These are phyloP conservation scores for Ploceus nigricollis DNA, from an alignment of 2,113 vertebrate species.

Conservation along the genomic window DNA sequence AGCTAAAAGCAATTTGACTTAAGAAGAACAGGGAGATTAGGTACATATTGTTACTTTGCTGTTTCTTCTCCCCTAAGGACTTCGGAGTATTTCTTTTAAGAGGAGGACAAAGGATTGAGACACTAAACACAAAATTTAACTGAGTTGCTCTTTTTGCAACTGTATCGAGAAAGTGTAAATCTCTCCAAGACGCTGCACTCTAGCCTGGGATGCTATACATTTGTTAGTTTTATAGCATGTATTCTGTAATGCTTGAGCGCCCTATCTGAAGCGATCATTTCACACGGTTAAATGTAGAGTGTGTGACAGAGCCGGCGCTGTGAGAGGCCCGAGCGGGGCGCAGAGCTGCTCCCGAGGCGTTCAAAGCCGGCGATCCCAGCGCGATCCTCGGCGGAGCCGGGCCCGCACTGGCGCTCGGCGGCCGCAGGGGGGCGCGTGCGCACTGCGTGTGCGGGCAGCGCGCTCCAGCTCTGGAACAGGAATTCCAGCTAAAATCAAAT, in stretches of 20 bases:
- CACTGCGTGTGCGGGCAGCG: background rate
- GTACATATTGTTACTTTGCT: background rate
- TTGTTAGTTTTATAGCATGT: background rate
- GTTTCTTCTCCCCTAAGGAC: background rate
- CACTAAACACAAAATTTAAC: background rate
- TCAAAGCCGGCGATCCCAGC: rapidly evolving
- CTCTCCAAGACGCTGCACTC: rapidly evolving
- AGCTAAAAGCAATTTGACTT: background rate
- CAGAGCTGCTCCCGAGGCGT: rapidly evolving
- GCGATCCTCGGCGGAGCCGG: rapidly evolving
- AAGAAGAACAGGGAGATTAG: background rate
- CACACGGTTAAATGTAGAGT: rapidly evolving
- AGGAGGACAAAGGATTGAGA: background rate
- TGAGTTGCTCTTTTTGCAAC: background rate
- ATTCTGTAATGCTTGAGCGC: too few species aligned
- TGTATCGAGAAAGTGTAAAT: background rate
- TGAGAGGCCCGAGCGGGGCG: rapidly evolving
- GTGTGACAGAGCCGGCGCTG: rapidly evolving
- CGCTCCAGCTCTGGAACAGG: rapidly evolving
- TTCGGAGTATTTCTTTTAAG: background rate
- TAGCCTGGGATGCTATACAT: rapidly evolving
- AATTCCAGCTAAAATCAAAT: background rate
- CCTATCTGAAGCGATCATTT: too few species aligned
- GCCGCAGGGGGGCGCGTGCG: constrained; percentile 1
- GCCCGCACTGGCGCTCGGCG: background rate